Conservation (phyloP, 2,797 vertebrate species). For the Neosilurus mollespiculum region DNA sequence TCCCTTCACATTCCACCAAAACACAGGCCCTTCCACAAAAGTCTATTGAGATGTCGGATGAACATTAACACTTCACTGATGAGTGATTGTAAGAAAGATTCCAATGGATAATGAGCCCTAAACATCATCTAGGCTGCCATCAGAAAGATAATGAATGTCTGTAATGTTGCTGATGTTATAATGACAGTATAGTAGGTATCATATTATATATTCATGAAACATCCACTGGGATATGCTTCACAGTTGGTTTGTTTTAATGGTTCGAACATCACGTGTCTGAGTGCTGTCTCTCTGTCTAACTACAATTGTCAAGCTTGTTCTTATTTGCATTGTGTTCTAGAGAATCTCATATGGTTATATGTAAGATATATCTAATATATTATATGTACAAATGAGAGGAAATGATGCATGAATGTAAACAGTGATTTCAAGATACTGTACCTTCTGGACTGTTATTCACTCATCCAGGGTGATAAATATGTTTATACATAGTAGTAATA, state of each 20-base stretch:
- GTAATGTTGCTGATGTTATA: constrained; percentile 20
- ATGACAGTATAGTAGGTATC: background rate
- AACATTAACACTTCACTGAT: constrained; percentile 17
- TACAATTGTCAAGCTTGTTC: constrained; percentile 20
- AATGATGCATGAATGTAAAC: constrained; percentile 92
- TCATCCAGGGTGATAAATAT: constrained; percentile 76
- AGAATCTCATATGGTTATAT: constrained; percentile 22
- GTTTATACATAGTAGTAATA: constrained; percentile 75
- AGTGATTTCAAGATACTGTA: constrained; percentile 79
- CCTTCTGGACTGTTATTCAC: constrained; percentile 74
- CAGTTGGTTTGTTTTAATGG: constrained; percentile 16
- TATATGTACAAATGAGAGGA: constrained; percentile 58
- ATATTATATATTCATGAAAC: constrained; percentile 20
- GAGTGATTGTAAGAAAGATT: constrained; percentile 12
- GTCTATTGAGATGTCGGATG: constrained; percentile 22
- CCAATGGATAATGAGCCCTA: background rate
- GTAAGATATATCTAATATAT: constrained; percentile 34
- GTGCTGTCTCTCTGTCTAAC: constrained; percentile 35
- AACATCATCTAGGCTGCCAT: background rate
- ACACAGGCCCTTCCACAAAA: constrained; percentile 65
- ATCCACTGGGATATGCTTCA: constrained; percentile 19
- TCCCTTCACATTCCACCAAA: constrained; percentile 62
- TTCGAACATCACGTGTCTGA: constrained; percentile 31
- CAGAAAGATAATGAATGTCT: constrained; percentile 23
- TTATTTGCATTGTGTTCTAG: constrained; percentile 45